A percentile compares a stretch with the other conserved stretches of the same genome.
phyloP scores from a whole-genome alignment of 1,140 invertebrate genomes.

The Drosophila watanabei region DNA sequence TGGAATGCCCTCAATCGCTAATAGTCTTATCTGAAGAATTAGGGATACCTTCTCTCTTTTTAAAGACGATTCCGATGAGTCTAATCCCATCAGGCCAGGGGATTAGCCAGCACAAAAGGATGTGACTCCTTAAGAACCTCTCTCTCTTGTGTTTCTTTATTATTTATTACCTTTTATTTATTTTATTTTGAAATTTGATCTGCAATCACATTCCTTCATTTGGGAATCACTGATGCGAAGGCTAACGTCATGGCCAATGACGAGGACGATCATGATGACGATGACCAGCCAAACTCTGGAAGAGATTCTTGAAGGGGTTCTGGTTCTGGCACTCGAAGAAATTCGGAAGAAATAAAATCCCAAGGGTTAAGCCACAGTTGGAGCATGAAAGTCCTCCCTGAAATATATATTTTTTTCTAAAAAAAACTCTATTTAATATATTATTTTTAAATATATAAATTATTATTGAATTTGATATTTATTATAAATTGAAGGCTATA shows the following conservation, averaged over 20 bases:
- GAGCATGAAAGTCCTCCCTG: not conserved
- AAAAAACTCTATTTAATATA: not conserved
- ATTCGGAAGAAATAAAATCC: not conserved
- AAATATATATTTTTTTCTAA: not conserved
- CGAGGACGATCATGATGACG: conserved; percentile 10
- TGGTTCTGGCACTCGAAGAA: not conserved
- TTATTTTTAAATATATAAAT: not conserved
- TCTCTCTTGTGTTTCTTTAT: not conserved
- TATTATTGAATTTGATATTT: not conserved
- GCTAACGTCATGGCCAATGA: conserved; percentile 6
- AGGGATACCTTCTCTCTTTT: not conserved
- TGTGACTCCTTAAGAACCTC: not conserved
- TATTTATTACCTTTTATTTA: not conserved
- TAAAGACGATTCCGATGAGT: not conserved
- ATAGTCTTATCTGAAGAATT: conserved; percentile 1
- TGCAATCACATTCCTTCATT: conserved; percentile 21
- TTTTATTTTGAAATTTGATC: conserved; percentile 22
- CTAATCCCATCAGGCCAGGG: conserved; percentile 9
- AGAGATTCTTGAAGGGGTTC: not conserved
- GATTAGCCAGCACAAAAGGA: conserved; percentile 31
- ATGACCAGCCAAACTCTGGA: conserved; percentile 6
- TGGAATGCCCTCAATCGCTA: not conserved
- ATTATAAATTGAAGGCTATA: not conserved
- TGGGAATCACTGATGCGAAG: conserved; percentile 9
- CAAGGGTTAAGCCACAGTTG: not conserved